Percentiles rank a stretch among this genome's conserved stretches.
These are phyloP conservation scores for Mesoligia furuncula DNA, from an alignment of 2,888 invertebrate genomes.

Conservation along the genomic window DNA sequence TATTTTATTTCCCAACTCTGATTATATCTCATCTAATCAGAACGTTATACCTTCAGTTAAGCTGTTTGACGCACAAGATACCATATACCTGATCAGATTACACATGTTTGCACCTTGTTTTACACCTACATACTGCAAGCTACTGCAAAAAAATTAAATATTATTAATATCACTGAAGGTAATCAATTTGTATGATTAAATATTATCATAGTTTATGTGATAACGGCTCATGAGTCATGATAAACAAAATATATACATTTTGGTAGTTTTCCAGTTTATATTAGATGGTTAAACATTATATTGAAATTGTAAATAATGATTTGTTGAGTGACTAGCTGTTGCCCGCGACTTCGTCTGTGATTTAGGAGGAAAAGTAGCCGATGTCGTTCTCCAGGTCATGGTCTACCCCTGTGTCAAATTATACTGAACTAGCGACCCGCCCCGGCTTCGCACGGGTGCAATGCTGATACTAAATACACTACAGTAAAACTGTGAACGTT, in stretches of 20 bases:
- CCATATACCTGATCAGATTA: conserved; percentile 19
- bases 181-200: conserved; percentile 29
- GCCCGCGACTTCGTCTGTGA: not conserved
- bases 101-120: conserved; percentile 19
- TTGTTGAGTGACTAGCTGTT: not conserved
- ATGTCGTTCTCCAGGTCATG: not conserved
- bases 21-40: conserved; percentile 31
- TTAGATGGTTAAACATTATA: not conserved
- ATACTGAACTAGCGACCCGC: no score
- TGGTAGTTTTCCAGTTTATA: not conserved
- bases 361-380: not conserved
- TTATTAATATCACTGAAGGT: not conserved
- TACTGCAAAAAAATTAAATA: not conserved
- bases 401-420: not conserved
- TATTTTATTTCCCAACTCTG: conserved; percentile 45
- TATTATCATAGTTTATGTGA: conserved; percentile 20
- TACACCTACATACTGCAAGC: conserved; percentile 2
- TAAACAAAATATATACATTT: conserved; percentile 1
- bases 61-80: conserved; percentile 46
- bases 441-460: no score
- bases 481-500: no score
- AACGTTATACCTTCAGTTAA: conserved; percentile 17
- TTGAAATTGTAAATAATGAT: not conserved
- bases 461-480: no score
- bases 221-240: conserved; percentile 12